A percentile compares a stretch with the other conserved stretches of the same genome.
Evolutionary conservation across 2,888 invertebrate species (phyloP).

Genomic region (Agrochola macilenta): DNA sequence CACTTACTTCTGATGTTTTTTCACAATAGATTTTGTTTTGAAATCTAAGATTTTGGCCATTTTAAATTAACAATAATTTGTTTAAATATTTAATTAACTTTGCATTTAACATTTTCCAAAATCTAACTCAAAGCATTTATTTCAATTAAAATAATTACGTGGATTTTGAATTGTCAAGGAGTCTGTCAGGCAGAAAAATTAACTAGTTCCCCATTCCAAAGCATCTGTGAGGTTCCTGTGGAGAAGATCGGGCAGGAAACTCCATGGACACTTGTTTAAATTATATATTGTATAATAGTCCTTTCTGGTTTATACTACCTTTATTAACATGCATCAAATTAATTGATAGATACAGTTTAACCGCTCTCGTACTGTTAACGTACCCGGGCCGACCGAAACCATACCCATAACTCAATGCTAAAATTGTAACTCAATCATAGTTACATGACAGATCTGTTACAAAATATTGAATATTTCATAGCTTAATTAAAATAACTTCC

Average conservation of each 20-base stretch:
- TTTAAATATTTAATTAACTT: neutral
- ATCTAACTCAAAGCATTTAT: neutral
- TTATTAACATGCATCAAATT: constrained; percentile 5
- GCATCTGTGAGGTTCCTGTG: neutral
- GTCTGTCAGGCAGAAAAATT: neutral
- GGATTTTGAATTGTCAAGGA: too few relatives aligned
- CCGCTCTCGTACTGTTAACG: too few relatives aligned
- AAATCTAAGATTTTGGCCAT: neutral
- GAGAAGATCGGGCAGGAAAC: neutral
- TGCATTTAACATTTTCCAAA: neutral
- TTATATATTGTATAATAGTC: neutral
- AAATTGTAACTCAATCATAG: constrained; percentile 1
- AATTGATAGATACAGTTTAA: constrained; percentile 20
- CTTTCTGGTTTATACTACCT: neutral
- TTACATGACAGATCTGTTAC: constrained; percentile 5
- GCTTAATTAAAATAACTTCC: constrained; percentile 28
- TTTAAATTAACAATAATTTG: neutral
- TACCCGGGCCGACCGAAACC: too few relatives aligned
- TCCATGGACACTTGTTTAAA: neutral
- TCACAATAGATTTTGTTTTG: neutral
- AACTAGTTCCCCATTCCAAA: neutral
- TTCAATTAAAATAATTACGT: neutral
- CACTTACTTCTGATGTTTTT: neutral
- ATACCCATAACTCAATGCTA: neutral
- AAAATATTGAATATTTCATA: constrained; percentile 25